Evolutionary conservation across 2,113 vertebrate species (phyloP).

Genomic region (Oophaga pumilio): DNA sequence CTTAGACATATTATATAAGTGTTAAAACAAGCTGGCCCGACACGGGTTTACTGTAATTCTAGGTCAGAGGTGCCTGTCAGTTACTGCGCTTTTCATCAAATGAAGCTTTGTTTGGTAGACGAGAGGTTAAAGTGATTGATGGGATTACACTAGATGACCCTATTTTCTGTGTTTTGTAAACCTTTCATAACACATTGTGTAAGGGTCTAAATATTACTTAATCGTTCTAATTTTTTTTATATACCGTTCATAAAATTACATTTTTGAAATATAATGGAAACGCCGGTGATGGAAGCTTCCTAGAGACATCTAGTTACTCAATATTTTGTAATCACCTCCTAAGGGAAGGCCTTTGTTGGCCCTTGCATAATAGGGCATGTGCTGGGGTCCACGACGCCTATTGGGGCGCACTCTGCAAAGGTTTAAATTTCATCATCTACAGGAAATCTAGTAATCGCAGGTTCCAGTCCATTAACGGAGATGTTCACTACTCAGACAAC

Average conservation of each 20-base stretch:
- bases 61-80: constrained; percentile 32
- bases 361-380: too few species aligned
- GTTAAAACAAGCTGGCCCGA: constrained; percentile 20
- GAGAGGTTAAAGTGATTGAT: constrained; percentile 33
- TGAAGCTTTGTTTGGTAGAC: constrained; percentile 10
- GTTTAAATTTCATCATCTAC: too few species aligned
- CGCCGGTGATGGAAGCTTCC: neutral
- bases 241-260: neutral
- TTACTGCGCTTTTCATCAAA: constrained; percentile 22
- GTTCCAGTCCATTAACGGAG: too few species aligned
- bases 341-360: too few species aligned
- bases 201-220: neutral
- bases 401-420: too few species aligned
- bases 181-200: neutral
- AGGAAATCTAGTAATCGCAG: too few species aligned
- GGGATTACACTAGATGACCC: neutral
- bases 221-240: neutral
- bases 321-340: neutral
- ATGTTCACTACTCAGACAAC: too few species aligned
- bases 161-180: neutral
- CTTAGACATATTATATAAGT: constrained; percentile 29
- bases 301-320: neutral
- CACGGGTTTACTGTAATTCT: constrained; percentile 13
- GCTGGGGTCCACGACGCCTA: too few species aligned
- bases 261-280: neutral